Percentiles rank a stretch among this genome's conserved stretches.
Conservation (phyloP, 23 tunicate species). For the Phallusia fumigata region DNA sequence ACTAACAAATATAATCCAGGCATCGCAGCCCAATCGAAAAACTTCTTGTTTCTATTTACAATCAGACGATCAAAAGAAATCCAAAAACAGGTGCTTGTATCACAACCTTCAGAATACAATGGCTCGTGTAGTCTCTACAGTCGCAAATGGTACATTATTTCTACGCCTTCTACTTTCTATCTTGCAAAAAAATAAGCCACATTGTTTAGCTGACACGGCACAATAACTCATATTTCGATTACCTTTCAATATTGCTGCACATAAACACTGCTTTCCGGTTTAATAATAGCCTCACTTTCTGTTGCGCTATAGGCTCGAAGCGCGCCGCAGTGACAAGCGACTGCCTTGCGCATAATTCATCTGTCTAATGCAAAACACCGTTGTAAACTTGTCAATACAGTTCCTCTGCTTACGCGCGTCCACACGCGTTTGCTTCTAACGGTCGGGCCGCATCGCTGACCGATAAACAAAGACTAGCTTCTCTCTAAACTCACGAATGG, state of each 20-base stretch:
- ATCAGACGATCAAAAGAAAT: background rate
- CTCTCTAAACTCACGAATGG: background rate
- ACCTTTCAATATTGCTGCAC: background rate
- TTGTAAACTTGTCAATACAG: background rate
- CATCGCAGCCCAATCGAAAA: background rate
- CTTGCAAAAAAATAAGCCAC: too few species aligned
- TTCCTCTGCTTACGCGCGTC: background rate
- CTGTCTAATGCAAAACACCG: background rate
- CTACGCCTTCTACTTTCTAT: too few species aligned
- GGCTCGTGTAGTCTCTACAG: too few species aligned
- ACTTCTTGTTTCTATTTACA: background rate
- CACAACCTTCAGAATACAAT: background rate
- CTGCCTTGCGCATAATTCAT: background rate
- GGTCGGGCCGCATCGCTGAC: background rate
- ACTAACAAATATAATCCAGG: background rate
- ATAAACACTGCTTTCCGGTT: constrained; percentile 4
- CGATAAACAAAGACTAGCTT: background rate
- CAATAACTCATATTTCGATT: too few species aligned
- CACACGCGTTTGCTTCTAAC: background rate
- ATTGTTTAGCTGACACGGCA: too few species aligned
- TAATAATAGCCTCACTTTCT: background rate
- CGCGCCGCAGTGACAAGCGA: background rate
- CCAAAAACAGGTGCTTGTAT: too few species aligned
- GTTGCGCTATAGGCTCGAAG: too few species aligned
- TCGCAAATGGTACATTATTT: too few species aligned